A percentile compares a stretch with the other conserved stretches of the same genome.
These are phyloP conservation scores for Operophtera brumata DNA, from an alignment of 2,888 invertebrate species.

Conservation along the genomic window DNA sequence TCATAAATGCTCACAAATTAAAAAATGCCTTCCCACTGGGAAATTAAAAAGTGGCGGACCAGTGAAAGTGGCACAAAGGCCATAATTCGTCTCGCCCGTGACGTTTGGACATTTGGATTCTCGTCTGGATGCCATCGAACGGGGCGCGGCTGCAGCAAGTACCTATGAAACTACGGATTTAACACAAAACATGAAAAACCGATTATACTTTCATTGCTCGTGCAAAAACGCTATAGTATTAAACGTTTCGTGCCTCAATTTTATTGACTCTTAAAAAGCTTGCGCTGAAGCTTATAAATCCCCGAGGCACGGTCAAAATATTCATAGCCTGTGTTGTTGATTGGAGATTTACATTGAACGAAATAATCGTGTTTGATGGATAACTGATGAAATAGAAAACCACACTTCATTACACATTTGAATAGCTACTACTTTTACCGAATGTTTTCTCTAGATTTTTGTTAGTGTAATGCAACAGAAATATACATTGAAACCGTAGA, in stretches of 20 bases:
- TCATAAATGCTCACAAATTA: constrained; percentile 70
- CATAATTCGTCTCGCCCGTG: constrained; percentile 72
- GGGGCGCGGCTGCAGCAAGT: constrained; percentile 38
- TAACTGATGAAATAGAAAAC: constrained; percentile 18
- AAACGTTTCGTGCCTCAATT: constrained; percentile 61
- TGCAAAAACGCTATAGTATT: constrained; percentile 55
- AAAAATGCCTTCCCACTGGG: constrained; percentile 68
- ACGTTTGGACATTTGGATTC: constrained; percentile 56
- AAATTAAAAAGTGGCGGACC: constrained; percentile 69
- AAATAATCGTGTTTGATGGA: constrained; percentile 21
- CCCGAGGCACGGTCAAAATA: constrained; percentile 40
- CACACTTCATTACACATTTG: neutral
- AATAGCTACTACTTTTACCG: neutral
- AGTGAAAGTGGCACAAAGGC: constrained; percentile 73
- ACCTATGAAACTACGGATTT: constrained; percentile 57
- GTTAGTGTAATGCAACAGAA: neutral
- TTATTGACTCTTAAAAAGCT: constrained; percentile 67
- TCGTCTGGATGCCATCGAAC: constrained; percentile 52
- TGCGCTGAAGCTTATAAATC: constrained; percentile 53
- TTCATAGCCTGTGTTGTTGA: constrained; percentile 36
- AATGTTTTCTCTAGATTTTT: neutral
- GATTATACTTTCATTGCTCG: constrained; percentile 67
- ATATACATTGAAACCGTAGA: constrained; percentile 8
- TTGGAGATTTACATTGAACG: constrained; percentile 28
- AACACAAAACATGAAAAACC: constrained; percentile 71